Base-by-base conservation (phyloP, 2,113 vertebrate species). In the Microtus oregoni region DNA sequence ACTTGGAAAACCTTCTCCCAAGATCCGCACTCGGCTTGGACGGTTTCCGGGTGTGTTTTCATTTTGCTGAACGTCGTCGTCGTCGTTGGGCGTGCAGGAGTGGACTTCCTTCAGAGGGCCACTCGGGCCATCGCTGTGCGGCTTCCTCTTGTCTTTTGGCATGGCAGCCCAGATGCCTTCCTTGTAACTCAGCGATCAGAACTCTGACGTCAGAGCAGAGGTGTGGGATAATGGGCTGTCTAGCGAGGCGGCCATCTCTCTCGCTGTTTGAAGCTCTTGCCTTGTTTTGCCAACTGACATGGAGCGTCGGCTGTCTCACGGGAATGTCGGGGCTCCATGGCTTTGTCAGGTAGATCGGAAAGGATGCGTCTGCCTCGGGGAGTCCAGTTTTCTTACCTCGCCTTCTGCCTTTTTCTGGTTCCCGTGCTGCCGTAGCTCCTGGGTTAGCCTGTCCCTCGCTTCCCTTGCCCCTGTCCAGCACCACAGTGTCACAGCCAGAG, bases 1-100 rank as follows among this genome's bases (percentile, higher is more conserved):
- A 94, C 10, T 68, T 68, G 5, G 20, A 24, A 52, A 94, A 22
- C 87, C 75, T 94, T 93, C 35, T 87, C 96, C 4, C 35, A 87
- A n/a, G 65, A 89, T 41, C 92, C 68, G 58, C 67, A 63, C 89
- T 78, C 78, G 20, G 6, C 12, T 82, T 91, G 96, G 7, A 30
- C 73, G 77, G 61, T 91, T 78, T 92, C 79, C 28, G 90, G 68
- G 30, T 81, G 14, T 95, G 65, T 78, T 95, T 94, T 91, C 87
- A 24, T 95, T 58, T 96, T 70, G 79, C 35, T 78, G 41, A 67
- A 95, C 63, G 35, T 89, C 38, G 12, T 52, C 50, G 9, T 0
- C 72, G 13, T 70, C 30, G n/a, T n/a, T n/a, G 72, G 50, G 58
- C 81, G 0, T 82, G 11, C 83, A 52, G 50, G 92, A 93, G 38